These are phyloP conservation scores for Gallinago nigripennis DNA, from an alignment of 2,797 vertebrate genomes.

Conservation along the genomic window DNA sequence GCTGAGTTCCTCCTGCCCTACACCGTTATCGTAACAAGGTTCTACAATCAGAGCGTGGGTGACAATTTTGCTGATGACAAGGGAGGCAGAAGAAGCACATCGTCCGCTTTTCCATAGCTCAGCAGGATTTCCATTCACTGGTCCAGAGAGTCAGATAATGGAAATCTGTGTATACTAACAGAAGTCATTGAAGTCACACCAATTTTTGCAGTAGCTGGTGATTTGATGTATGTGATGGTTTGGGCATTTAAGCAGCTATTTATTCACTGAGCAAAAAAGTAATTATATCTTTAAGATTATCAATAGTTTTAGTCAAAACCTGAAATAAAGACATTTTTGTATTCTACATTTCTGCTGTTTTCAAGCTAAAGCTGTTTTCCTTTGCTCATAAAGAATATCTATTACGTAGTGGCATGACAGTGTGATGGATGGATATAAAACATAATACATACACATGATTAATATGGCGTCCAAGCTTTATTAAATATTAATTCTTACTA, in stretches of 20 bases:
- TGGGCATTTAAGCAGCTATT: constrained; percentile 14
- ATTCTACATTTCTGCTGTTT: not conserved
- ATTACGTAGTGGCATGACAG: not conserved
- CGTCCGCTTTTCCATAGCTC: not conserved
- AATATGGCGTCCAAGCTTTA: not conserved
- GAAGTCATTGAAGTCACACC: not conserved
- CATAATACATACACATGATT: not conserved
- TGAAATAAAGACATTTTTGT: not conserved
- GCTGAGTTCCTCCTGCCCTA: not conserved
- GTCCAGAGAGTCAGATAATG: not conserved
- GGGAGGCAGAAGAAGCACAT: not conserved
- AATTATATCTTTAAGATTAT: constrained; percentile 5
- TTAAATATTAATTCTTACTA: constrained; percentile 41
- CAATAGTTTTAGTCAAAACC: not conserved
- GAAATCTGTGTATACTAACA: not conserved
- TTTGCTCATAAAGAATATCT: not conserved
- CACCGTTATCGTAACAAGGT: not conserved
- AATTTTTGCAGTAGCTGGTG: not conserved
- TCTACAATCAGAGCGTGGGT: not conserved
- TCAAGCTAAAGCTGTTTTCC: not conserved
- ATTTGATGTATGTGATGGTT: not conserved
- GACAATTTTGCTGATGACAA: not conserved
- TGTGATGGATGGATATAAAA: not conserved
- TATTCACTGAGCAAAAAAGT: constrained; percentile 6
- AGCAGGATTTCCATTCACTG: not conserved